Conservation (phyloP, 2,797 vertebrate species). For the Cheirogaleus major region DNA sequence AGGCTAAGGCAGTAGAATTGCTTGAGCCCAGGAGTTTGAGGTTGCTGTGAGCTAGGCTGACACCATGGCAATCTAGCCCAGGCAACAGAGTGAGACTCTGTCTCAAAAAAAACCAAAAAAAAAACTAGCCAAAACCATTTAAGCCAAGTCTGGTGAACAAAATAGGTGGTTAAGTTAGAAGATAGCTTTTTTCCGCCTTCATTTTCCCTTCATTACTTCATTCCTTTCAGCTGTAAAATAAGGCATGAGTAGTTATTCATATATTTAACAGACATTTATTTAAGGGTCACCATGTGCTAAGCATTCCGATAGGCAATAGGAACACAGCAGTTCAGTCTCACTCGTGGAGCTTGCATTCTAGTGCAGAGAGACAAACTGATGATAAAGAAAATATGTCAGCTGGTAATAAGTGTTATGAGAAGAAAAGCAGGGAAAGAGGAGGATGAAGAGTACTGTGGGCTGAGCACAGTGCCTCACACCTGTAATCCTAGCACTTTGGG, state of each 20-base stretch:
- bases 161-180: neutral
- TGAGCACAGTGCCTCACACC: neutral
- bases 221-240: slow-evolving; percentile 45
- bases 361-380: neutral
- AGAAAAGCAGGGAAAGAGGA: neutral
- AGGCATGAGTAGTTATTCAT: neutral
- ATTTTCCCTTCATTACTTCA: neutral
- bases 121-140: neutral
- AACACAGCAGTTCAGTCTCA: neutral
- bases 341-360: neutral
- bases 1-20: no score
- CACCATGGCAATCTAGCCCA: no score
- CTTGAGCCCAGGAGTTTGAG: no score
- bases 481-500: neutral
- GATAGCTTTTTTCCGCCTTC: neutral
- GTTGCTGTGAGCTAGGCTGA: no score
- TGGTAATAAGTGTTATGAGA: neutral
- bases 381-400: neutral
- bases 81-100: no score
- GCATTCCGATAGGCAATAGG: neutral
- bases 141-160: slow-evolving; percentile 14
- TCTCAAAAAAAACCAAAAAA: no score
- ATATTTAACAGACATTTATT: neutral
- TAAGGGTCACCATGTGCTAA: neutral
- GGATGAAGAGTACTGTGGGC: neutral